Conservation (phyloP, 2,113 vertebrate genomes). For the Cyprichromis sp. region DNA sequence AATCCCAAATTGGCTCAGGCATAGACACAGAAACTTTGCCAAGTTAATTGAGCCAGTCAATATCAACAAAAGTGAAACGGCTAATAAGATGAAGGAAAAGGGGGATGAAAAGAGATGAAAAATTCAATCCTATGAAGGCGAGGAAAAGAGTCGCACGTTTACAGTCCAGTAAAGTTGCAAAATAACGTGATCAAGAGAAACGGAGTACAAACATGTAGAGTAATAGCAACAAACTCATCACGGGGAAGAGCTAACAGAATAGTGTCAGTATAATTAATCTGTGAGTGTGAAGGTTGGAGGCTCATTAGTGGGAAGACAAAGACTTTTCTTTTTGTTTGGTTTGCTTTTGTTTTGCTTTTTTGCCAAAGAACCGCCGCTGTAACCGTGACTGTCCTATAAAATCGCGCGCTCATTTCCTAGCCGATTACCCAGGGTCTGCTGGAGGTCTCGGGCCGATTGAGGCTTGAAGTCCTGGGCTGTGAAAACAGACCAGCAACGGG, state of each 20-base stretch:
- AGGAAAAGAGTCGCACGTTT: neutral
- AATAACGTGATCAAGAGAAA: slow-evolving; percentile 9
- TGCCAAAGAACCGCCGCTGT: neutral
- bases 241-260: neutral
- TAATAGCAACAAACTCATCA: slow-evolving; percentile 15
- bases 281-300: neutral
- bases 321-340: neutral
- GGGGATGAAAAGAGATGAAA: slow-evolving; percentile 32
- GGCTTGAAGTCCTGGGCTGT: neutral
- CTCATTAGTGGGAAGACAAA: slow-evolving; percentile 33
- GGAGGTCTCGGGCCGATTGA: slow-evolving; percentile 11
- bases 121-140: neutral
- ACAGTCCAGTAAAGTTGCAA: slow-evolving; percentile 14
- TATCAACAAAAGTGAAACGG: slow-evolving; percentile 6
- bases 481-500: neutral
- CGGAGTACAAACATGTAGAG: neutral
- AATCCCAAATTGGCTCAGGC: neutral
- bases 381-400: slow-evolving; percentile 20
- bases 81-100: slow-evolving; percentile 22
- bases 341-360: neutral
- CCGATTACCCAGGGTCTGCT: slow-evolving; percentile 13
- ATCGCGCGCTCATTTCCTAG: slow-evolving; percentile 18
- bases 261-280: slow-evolving; percentile 38
- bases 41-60: slow-evolving; percentile 14
- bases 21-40: neutral